Percentiles rank a stretch among this genome's conserved stretches.
Evolutionary conservation across 2,113 vertebrate species (phyloP).

Genomic region (Actinemys pallida): DNA sequence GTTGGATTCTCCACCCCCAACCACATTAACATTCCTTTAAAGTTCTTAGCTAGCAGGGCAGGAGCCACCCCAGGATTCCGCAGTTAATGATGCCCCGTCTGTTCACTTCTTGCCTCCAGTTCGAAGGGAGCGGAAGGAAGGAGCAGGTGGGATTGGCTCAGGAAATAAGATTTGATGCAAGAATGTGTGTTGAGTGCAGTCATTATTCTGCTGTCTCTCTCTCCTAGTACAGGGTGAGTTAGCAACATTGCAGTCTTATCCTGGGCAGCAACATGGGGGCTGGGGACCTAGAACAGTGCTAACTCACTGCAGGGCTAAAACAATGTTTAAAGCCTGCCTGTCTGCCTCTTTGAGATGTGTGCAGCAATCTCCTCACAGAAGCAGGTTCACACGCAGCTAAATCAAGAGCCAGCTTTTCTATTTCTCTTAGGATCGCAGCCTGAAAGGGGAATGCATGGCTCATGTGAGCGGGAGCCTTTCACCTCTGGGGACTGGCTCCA

Average conservation of each 20-base stretch:
- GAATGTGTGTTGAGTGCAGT: neutral
- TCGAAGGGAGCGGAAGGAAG: neutral
- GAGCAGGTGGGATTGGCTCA: neutral
- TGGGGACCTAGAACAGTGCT: neutral
- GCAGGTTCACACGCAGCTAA: neutral
- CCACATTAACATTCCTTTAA: neutral
- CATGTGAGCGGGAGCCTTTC: neutral
- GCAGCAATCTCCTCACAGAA: neutral
- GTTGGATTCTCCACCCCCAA: neutral
- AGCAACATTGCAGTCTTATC: neutral
- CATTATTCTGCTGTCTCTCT: neutral
- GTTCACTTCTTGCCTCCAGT: neutral
- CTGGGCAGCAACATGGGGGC: neutral
- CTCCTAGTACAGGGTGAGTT: neutral
- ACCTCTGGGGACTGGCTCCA: neutral
- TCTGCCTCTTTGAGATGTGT: neutral
- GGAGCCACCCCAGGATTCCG: neutral
- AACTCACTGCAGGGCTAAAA: neutral
- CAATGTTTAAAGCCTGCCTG: neutral
- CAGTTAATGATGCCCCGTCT: neutral
- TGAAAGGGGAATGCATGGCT: neutral
- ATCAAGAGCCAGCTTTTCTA: neutral
- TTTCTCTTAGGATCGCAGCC: neutral
- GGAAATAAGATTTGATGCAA: neutral
- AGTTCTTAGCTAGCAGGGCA: neutral